A percentile compares a stretch with the other conserved stretches of the same genome.
These are phyloP conservation scores for Carapus acus DNA, from an alignment of 2,797 vertebrate species.

Conservation along the genomic window DNA sequence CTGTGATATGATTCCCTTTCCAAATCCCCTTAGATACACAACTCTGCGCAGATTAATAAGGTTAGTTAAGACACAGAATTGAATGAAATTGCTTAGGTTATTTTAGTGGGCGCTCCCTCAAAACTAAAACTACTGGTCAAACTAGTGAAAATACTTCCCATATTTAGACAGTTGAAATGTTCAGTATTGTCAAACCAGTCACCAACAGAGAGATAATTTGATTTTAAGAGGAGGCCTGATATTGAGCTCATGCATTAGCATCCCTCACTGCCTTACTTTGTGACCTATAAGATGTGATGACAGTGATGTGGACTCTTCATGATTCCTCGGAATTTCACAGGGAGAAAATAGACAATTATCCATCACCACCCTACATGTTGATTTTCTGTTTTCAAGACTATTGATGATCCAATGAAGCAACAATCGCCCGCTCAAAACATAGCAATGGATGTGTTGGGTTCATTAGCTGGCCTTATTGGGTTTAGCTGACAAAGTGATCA, in stretches of 20 bases:
- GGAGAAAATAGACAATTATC: slow-evolving; percentile 12
- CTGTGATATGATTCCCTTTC: background rate
- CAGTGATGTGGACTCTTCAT: too few relatives aligned
- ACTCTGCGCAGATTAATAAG: too few relatives aligned
- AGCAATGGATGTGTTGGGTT: slow-evolving; percentile 32
- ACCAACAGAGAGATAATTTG: background rate
- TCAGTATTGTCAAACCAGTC: background rate
- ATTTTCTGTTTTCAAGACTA: slow-evolving; percentile 46
- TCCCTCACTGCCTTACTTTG: too few relatives aligned
- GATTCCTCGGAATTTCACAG: slow-evolving; percentile 13
- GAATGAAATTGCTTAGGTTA: background rate
- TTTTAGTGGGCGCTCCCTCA: too few relatives aligned
- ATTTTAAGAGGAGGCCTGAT: slow-evolving; percentile 9
- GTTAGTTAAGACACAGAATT: background rate
- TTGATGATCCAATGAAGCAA: slow-evolving; percentile 53
- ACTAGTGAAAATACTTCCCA: slow-evolving; percentile 2
- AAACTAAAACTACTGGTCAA: background rate
- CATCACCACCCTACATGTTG: slow-evolving; percentile 32
- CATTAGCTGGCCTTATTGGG: slow-evolving; percentile 50
- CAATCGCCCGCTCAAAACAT: slow-evolving; percentile 9
- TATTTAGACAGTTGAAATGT: background rate
- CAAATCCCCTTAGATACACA: too few relatives aligned
- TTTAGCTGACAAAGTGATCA: slow-evolving; percentile 53
- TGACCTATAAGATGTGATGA: too few relatives aligned
- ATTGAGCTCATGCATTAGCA: slow-evolving; percentile 40